Evolutionary conservation across 2,888 invertebrate species (phyloP).

Genomic region (Agrotis ipsilon): DNA sequence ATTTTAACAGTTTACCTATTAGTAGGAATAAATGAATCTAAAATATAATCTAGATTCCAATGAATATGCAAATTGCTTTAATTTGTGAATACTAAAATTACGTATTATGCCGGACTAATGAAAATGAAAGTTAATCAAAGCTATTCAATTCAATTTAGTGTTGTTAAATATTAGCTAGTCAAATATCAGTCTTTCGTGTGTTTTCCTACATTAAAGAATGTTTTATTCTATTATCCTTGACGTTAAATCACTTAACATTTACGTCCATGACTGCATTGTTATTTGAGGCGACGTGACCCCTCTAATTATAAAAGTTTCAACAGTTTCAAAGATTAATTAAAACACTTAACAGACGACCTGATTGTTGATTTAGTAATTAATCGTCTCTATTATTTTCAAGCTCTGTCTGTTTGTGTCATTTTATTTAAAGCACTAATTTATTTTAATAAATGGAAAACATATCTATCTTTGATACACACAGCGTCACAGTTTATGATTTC

Average conservation of each 20-base stretch:
- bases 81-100: conserved; percentile 24
- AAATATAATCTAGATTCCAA: conserved; percentile 38
- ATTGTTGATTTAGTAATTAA: conserved; percentile 48
- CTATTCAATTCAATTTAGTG: conserved; percentile 3
- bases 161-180: no score
- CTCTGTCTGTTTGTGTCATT: conserved; percentile 18
- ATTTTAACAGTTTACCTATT: conserved; percentile 46
- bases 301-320: conserved; percentile 54
- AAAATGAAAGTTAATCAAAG: conserved; percentile 26
- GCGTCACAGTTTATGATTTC: neutral
- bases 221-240: neutral
- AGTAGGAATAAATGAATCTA: conserved; percentile 50
- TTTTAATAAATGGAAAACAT: conserved; percentile 7
- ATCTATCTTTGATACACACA: neutral
- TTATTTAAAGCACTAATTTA: conserved; percentile 20
- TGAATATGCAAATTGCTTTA: conserved; percentile 50
- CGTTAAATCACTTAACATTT: conserved; percentile 22
- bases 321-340: conserved; percentile 57
- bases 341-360: conserved; percentile 40
- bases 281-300: conserved; percentile 42
- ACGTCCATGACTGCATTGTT: conserved; percentile 38
- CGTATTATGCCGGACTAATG: conserved; percentile 3
- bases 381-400: conserved; percentile 27
- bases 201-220: neutral
- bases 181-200: neutral